These are phyloP conservation scores for Cerastis leucographa DNA, from an alignment of 2,888 invertebrate species.

Conservation along the genomic window DNA sequence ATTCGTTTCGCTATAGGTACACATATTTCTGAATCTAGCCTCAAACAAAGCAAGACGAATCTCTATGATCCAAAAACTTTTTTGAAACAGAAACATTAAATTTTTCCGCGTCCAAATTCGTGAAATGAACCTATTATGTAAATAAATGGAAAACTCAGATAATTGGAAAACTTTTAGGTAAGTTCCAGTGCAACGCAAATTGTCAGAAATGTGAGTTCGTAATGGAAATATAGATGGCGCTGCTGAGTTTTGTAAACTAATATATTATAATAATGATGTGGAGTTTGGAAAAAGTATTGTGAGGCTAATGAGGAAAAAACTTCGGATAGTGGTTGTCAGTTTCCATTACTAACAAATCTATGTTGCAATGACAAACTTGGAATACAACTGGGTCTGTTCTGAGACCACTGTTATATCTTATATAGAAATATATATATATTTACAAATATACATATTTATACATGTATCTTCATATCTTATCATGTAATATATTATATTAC, in stretches of 20 bases:
- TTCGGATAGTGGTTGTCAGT: too few relatives aligned
- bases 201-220: constrained; percentile 37
- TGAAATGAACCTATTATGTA: constrained; percentile 44
- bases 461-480: background rate
- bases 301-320: background rate
- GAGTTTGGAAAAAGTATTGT: constrained; percentile 12
- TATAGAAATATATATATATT: too few relatives aligned
- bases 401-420: background rate
- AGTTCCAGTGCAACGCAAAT: constrained; percentile 47
- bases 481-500: too few relatives aligned
- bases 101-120: constrained; percentile 22
- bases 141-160: constrained; percentile 59
- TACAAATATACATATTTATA: too few relatives aligned
- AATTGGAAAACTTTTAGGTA: constrained; percentile 62
- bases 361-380: background rate
- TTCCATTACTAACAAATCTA: background rate
- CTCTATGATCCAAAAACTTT: constrained; percentile 10
- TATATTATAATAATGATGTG: constrained; percentile 29
- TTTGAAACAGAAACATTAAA: constrained; percentile 31
- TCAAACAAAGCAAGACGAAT: constrained; percentile 30
- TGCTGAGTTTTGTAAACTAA: constrained; percentile 26
- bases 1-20: constrained; percentile 8
- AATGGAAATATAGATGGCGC: constrained; percentile 37
- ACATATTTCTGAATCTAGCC: background rate
- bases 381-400: background rate